Base-by-base conservation (phyloP, 2,888 invertebrate genomes). In the Incurvaria masculella region DNA sequence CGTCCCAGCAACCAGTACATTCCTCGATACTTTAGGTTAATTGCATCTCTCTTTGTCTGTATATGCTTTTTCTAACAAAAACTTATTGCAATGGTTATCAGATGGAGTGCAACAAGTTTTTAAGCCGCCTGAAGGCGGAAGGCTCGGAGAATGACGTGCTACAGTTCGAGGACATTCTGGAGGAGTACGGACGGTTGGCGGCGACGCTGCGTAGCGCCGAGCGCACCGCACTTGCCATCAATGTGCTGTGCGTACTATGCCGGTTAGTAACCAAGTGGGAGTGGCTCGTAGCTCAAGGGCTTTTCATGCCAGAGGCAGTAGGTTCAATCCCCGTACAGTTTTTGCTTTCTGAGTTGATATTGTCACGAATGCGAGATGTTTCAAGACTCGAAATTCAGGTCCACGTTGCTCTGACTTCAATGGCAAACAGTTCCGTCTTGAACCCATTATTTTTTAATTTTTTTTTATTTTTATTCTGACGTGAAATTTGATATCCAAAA, bases 201-300 rank as follows among this genome's bases (percentile, higher is more conserved):
- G 44, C 49, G 1, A 65, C 62, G 50, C 58, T 74, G 58, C 40
- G 61, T 8, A 23, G 57, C 0, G 69, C 68, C 53, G 68, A 73
- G 38, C 62, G 55, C 47, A 64, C 64, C 14, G 21, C 58, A 2
- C 71, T 75, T 49, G 64, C 72, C 10, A 53, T 76, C 16, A 76
- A 75, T 51, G 65, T 73, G 17, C 56, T 76, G 4, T 73, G 73
- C 57, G 66, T 66, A 50, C 51, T 76, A 20, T 74, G 72, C 70
- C 73, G 76, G 76, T 75, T 60, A 18, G 42, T 26, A 16, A 21
- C n/a, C n/a, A n/a, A n/a, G n/a, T n/a, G n/a, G n/a, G n/a, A n/a
- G n/a, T n/a, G n/a, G n/a, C n/a, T n/a, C 19, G n/a, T 19, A n/a
- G n/a, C 21, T 20, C 40, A 16, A 38, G 3, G 10, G 8, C 10